Base-by-base conservation (phyloP, 2,888 invertebrate species). In the Acanthosepion lycidas region DNA sequence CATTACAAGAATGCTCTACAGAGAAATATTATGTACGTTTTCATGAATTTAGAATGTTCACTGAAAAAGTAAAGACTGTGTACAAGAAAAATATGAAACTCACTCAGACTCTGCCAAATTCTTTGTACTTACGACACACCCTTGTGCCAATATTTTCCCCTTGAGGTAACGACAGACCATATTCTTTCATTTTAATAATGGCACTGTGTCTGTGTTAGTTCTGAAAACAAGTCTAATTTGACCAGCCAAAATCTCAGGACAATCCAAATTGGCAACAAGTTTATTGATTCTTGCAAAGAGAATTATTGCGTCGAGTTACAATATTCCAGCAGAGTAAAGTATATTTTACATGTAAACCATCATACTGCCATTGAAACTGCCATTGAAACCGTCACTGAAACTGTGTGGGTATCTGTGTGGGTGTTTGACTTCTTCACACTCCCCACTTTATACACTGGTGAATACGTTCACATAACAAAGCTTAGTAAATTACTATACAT, bases 151-250 rank as follows among this genome's bases (percentile, higher is more conserved):
- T 28, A 78, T 78, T 78, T 78, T 78, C 78, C 78, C 78, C 78
- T 78, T 78, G 78, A n/a, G 78, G 78, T 78, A 78, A 78, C n/a
- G 78, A 78, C 78, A 15, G n/a, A 78, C 78, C 78, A 78, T 78
- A 78, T 78, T 78, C 78, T 28, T 78, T n/a, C 78, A 78, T n/a
- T 78, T 78, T 78, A 78, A 78, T 78, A 78, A 78, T 78, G 78
- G 78, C 78, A n/a, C 9, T n/a, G 78, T 8, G 78, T n/a, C 78
- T 78, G n/a, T 78, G 78, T 78, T 78, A n/a, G 28, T 78, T 78
- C 28, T 28, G 78, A 78, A 78, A 78, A 78, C 78, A 78, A 78
- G 78, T 78, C 78, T n/a, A 78, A 78, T 78, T 78, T 78, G 28
- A n/a, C 78, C 28, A 78, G n/a, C 78, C 78, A 78, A 78, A 78